Evolutionary conservation across 2,113 vertebrate species (phyloP).

Genomic region (Pseudorhombus dupliciocellatus): DNA sequence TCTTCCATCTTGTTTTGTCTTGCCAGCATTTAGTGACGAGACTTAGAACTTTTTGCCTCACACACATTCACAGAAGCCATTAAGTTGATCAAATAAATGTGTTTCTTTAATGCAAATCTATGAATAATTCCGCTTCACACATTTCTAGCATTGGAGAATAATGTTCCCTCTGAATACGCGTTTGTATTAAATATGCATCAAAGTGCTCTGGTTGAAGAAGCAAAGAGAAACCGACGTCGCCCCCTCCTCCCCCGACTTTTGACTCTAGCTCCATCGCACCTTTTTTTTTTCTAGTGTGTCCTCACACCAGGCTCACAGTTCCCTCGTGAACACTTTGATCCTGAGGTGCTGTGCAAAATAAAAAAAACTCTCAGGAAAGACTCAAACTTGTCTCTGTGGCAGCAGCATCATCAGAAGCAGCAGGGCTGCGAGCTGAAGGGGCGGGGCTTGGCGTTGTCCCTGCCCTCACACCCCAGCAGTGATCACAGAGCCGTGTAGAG

Average conservation of each 20-base stretch:
- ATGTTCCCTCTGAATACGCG: conserved; percentile 30
- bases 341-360: conserved; percentile 53
- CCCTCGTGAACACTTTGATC: conserved; percentile 71
- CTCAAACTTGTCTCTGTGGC: conserved; percentile 56
- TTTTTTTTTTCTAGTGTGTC: conserved; percentile 14
- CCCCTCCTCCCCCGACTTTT: conserved; percentile 31
- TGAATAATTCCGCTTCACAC: conserved; percentile 47
- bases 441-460: conserved; percentile 47
- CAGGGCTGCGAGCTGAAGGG: conserved; percentile 17
- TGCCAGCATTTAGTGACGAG: conserved; percentile 6
- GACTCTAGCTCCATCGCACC: conserved; percentile 36
- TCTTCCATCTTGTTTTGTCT: conserved; percentile 21
- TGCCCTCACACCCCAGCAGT: conserved; percentile 55
- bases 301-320: conserved; percentile 48
- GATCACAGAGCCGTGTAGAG: conserved; percentile 49
- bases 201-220: conserved; percentile 49
- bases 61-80: conserved; percentile 20
- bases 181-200: conserved; percentile 60
- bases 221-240: conserved; percentile 36
- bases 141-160: conserved; percentile 32
- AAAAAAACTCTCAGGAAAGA: conserved; percentile 46
- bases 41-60: not conserved
- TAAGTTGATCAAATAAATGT: conserved; percentile 60
- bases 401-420: conserved; percentile 62
- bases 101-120: conserved; percentile 57